A percentile compares a stretch with the other conserved stretches of the same genome.
phyloP scores from a whole-genome alignment of 2,888 invertebrate species.

The Camptogramma bilineatum region DNA sequence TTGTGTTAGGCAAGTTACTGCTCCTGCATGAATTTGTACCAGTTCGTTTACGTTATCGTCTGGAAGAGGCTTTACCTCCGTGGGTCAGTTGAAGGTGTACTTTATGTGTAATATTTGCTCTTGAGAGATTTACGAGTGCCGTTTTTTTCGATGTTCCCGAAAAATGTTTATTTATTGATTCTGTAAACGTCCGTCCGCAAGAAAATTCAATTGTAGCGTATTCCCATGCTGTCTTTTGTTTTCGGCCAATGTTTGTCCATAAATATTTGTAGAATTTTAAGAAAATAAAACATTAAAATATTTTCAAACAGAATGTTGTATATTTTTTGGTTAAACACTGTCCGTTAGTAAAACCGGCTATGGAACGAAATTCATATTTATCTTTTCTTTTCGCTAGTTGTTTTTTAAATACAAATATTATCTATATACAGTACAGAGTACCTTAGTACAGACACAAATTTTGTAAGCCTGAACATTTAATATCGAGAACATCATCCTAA shows the following conservation, averaged over 20 bases:
- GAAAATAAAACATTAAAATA: background rate
- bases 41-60: conserved; percentile 4
- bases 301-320: background rate
- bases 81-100: conserved; percentile 50
- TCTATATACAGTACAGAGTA: too few species aligned
- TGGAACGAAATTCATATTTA: too few species aligned
- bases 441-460: too few species aligned
- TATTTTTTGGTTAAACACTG: background rate
- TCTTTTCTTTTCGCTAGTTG: background rate
- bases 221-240: conserved; percentile 6
- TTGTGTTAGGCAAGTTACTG: too few species aligned
- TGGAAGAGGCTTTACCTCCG: conserved; percentile 28
- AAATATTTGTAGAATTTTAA: background rate
- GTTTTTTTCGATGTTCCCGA: conserved; percentile 35
- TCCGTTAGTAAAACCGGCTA: background rate
- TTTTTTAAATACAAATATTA: too few species aligned
- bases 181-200: conserved; percentile 8
- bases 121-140: conserved; percentile 53
- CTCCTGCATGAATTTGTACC: background rate
- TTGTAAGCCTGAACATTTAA: too few species aligned
- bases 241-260: background rate
- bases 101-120: conserved; percentile 56
- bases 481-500: too few species aligned
- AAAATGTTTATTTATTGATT: conserved; percentile 35
- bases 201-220: conserved; percentile 23